Base-by-base conservation (phyloP, 2,113 vertebrate species). In the Odocoileus virginianus region DNA sequence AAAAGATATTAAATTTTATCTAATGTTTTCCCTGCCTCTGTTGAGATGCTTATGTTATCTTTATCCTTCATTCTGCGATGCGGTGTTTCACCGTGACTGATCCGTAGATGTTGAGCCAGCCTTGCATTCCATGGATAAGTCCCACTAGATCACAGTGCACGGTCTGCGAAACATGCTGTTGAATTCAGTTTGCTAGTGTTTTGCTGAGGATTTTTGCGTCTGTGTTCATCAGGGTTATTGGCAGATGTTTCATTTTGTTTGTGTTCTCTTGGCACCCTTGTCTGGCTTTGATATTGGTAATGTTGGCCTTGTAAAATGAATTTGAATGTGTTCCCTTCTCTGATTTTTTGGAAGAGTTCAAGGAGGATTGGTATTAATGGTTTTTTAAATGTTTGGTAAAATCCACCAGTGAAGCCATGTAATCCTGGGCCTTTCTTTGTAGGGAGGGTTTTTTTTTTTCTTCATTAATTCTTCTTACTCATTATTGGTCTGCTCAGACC, bases 11-110 rank as follows among this genome's bases (percentile, higher is more conserved):
- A 25, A 25, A 2, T 61, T 54, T 52, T 52, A n/a, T 79, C 33
- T 25, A 0, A 19, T 19, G 6, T 15, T 54, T 9, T 81, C 27
- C 13, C 25, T 11, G 47, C 21, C 9, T 45, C 10, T 36, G 0
- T 16, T 33, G 21, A 81, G 30, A 7, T 7, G 21, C 52, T 28
- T 8, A 0, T 23, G 3, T 11, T 10, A 21, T 10, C 19, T 33
- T 21, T 5, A 21, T 28, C 7, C 76, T 45, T 2, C 23, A 0
- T 8, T 28, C 10, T 21, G 36, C 2, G 5, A 5, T 2, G 27
- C 12, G 52, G 23, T 6, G 16, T 6, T 3, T 58, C 6, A 2
- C 9, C 0, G 12, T 2, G 30, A 23, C 4, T 83, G 58, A 4
- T 57, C 21, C 10, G 36, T 23, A 10, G 28, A 1, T 9, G 6